Evolutionary conservation across 2,888 invertebrate genomes (phyloP).

Genomic region (Epiblema foenella): DNA sequence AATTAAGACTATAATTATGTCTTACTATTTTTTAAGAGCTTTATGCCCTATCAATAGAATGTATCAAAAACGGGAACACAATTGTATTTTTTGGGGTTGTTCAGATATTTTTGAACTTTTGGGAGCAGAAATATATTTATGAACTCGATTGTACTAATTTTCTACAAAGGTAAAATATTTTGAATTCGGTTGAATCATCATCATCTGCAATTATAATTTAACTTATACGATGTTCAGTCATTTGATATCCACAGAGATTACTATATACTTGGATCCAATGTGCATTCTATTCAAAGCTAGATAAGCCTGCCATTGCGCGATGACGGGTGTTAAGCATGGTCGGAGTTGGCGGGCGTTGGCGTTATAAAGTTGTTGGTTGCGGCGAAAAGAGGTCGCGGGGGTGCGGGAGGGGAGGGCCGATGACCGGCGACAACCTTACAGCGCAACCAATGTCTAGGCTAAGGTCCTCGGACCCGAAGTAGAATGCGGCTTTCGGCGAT

Average conservation of each 20-base stretch:
- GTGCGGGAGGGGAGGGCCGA: slow-evolving; percentile 71
- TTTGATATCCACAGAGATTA: neutral
- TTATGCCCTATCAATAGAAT: no score
- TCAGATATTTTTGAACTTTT: no score
- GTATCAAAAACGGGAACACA: no score
- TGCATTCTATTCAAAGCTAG: slow-evolving; percentile 48
- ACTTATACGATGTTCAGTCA: neutral
- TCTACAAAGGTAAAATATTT: no score
- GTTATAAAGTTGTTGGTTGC: slow-evolving; percentile 65
- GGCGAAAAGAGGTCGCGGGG: slow-evolving; percentile 71
- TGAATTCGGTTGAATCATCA: no score
- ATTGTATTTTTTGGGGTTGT: no score
- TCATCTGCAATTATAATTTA: neutral
- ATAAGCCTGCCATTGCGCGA: slow-evolving; percentile 58
- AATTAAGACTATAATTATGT: no score
- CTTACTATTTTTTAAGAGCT: no score
- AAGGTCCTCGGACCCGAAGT: slow-evolving; percentile 74
- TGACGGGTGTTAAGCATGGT: slow-evolving; percentile 53
- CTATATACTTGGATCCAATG: slow-evolving; percentile 22
- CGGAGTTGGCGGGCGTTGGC: slow-evolving; percentile 57
- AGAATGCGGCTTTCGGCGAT: slow-evolving; percentile 62
- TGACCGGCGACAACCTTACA: slow-evolving; percentile 79
- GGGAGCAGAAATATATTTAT: no score
- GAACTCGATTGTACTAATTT: no score
- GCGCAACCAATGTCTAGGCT: slow-evolving; percentile 79